Evolutionary conservation across 2,113 vertebrate genomes (phyloP), one percentile per base, ranked within the genome.

Genomic region (Etheostoma cragini): DNA sequence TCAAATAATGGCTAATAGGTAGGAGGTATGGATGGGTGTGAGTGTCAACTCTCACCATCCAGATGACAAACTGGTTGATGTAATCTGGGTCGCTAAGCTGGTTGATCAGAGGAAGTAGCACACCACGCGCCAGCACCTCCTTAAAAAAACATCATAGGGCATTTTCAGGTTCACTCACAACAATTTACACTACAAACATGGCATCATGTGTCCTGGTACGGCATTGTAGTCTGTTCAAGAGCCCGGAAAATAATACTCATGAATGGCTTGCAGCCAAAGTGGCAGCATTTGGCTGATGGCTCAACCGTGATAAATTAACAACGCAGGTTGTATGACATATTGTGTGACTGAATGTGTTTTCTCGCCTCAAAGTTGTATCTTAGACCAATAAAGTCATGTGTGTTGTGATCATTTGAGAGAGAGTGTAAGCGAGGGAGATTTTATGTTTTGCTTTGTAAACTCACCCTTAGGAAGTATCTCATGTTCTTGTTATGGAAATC

Each of bases 401-500:
- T 45, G 46, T 13, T 52, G 50, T 21, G 78, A 62, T 49, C 0
- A 2, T 72, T 14, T 10, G 58, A 66, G 8, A 56, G 5, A 24
- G 3, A 8, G 16, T 26, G 45, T 24, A 19, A 61, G 47, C 47
- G 52, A 64, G 19, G 63, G 57, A 13, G 58, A 11, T 7, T 8
- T 26, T 14, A 21, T 73, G 47, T 71, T 33, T 45, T 26, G 69
- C 13, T 79, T 16, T 42, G 52, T 60, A 45, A 3, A 83, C 95
- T 96, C 93, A 99, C 98, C 97, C 98, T 96, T 89, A 99, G 95
- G 95, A 99, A 98, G 94, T 99, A 99, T 97, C 98, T 96, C 98
- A 99, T 99, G 95, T 98, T 99, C 95, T 98, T 99, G 95, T 98
- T 99, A 96, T 99, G 98, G 96, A 99, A 99, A 96, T 99, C 98